Evolutionary conservation across 2,113 vertebrate genomes (phyloP).

Genomic region (Apteryx mantelli): DNA sequence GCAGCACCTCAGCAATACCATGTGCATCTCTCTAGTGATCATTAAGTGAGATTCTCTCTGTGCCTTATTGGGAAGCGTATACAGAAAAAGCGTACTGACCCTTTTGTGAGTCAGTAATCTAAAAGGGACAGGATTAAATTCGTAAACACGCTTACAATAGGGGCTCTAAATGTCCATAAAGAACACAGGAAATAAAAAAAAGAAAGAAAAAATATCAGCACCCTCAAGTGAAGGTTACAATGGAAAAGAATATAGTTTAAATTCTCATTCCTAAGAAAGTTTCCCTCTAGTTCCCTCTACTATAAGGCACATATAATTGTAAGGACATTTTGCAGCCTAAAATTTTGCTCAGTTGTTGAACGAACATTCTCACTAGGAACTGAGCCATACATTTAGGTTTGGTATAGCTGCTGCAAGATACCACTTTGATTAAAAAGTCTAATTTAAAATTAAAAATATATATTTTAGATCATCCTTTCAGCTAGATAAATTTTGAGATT

Average conservation of each 20-base stretch:
- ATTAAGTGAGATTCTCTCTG: not conserved
- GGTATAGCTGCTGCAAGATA: slow-evolving; percentile 11
- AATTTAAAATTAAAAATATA: slow-evolving; percentile 54
- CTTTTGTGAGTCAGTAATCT: not conserved
- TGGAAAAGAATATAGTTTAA: not conserved
- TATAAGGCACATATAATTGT: not conserved
- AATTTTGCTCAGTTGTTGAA: slow-evolving; percentile 45
- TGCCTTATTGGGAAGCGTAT: not conserved
- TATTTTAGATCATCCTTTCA: slow-evolving; percentile 17
- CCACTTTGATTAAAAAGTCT: slow-evolving; percentile 51
- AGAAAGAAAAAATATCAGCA: not conserved
- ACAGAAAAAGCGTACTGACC: not conserved
- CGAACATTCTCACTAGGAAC: slow-evolving; percentile 28
- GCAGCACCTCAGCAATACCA: not conserved
- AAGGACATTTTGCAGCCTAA: not conserved
- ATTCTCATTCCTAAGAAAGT: not conserved
- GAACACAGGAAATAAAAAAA: not conserved
- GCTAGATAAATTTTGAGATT: not conserved
- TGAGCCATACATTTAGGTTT: not conserved
- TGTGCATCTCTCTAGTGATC: not conserved
- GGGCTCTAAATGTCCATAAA: not conserved
- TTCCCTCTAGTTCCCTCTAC: not conserved
- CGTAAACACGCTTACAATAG: not conserved
- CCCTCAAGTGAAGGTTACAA: not conserved
- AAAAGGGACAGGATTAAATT: not conserved